Evolutionary conservation across 53 echinoderm and acorn worm genomes (phyloP), one percentile per base, ranked within the genome.

Genomic region (Temnopleurus reevesii): DNA sequence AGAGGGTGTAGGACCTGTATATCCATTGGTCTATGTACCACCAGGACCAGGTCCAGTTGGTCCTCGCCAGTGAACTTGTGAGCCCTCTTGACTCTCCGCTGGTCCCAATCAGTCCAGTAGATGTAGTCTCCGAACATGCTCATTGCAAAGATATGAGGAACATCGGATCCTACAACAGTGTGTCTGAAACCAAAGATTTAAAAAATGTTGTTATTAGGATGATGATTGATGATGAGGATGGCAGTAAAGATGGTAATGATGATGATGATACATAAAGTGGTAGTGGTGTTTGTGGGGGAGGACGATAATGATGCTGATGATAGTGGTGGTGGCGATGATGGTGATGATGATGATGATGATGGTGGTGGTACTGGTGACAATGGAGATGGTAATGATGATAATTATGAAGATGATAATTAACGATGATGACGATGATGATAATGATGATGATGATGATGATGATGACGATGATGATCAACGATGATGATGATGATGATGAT

Each of bases 91-190:
- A 97, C 92, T 5, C 90, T 91, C 28, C 92, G 92, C 23, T 93
- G 92, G 79, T 93, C 93, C 97, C 97, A 97, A 61, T 97, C 97
- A 0, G 90, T 95, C 97, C 97, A 97, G 76, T 90, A 92, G 54
- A 97, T 66, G 71, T 59, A 91, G 33, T 97, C 97, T 55, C 91
- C 93, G 85, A 97, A 97, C 60, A 95, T 27, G 4, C 93, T 91
- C 88, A 97, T 92, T 8, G 97, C 95, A 89, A 97, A 97, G 63
- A 97, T 93, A 85, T 97, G 97, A 1, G 97, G 97, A 25, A 91
- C 89, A 29, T 90, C 76, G 19, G 91, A 38, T 56, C 89, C 82
- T 12, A 94, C 64, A 17, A 96, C 92, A 36, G 88, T 79, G 76
- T 86, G 93, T 66, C 96, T 95, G 90, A 17, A n/a, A 45, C 19